Evolutionary conservation across 2,797 vertebrate species (phyloP), one percentile per base, ranked within the genome.

Genomic region (Eupleurogrammus muticus): DNA sequence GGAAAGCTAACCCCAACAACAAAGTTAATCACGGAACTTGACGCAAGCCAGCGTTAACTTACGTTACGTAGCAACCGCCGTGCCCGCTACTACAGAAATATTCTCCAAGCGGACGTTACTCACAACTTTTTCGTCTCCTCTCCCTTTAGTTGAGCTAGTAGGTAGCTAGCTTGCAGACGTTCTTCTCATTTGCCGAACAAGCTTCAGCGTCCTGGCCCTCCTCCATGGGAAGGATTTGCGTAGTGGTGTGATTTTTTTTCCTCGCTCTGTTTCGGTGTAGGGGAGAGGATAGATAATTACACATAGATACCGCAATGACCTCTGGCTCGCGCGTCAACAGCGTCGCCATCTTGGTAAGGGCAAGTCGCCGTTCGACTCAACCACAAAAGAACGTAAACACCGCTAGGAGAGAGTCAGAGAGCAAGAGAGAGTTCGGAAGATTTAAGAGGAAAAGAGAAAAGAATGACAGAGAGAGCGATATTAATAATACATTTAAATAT

Each of bases 171-270:
- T 85, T 75, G 86, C 81, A 83, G 84, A 74, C 82, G 79, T 81
- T 87, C 79, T 91, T 87, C 57, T 90, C 81, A 87, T 87, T 87
- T 80, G 88, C 86, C 80, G 83, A 89, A 83, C 81, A 85, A 89
- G 90, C 84, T 63, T 79, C 80, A 57, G 42, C 80, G 82, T 92
- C 77, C 87, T 83, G 89, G 85, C 87, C 87, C 89, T 90, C 90
- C 85, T 92, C 90, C 91, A 90, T 90, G 73, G 86, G 88, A 86
- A 90, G 89, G 87, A 87, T 89, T 89, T 87, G 85, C 84, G 84
- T 87, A 82, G 80, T 80, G 87, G 70, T 90, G 85, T 81, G 85
- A 89, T 89, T 87, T 88, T 85, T 85, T 82, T 80, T 70, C 52
- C 58, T 79, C 58, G 5, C 53, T 85, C 80, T 80, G 82, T 84